Evolutionary conservation across 2,888 invertebrate genomes (phyloP).

Genomic region (Morpho helenor): DNA sequence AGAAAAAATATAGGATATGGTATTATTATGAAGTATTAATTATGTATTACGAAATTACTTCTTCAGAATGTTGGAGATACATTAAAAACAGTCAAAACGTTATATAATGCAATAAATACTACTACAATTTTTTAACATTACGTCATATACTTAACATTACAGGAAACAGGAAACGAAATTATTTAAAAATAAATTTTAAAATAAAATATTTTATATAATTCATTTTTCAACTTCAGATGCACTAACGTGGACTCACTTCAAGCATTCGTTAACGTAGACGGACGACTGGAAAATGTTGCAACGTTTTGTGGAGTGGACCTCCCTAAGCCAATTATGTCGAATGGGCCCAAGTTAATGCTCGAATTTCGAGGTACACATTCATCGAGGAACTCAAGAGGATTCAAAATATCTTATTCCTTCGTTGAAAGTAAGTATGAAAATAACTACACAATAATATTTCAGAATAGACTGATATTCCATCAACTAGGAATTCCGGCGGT

Average conservation of each 20-base stretch:
- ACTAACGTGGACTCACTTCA: conserved; percentile 88
- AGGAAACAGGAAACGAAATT: too few relatives aligned
- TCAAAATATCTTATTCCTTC: conserved; percentile 93
- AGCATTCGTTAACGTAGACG: conserved; percentile 90
- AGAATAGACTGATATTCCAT: not conserved
- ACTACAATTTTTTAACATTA: too few relatives aligned
- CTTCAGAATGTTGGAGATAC: too few relatives aligned
- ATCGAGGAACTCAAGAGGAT: conserved; percentile 90
- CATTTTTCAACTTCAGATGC: conserved; percentile 79
- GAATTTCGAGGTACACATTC: conserved; percentile 90
- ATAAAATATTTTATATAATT: conserved; percentile 17
- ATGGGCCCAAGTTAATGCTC: conserved; percentile 90
- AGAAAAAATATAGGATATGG: too few relatives aligned
- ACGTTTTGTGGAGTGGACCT: conserved; percentile 90
- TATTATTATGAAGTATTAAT: too few relatives aligned
- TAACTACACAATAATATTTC: not conserved
- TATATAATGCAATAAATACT: too few relatives aligned
- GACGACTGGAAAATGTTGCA: conserved; percentile 91
- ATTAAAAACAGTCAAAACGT: too few relatives aligned
- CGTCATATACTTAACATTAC: too few relatives aligned
- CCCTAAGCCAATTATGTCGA: conserved; percentile 96
- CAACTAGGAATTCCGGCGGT: not conserved
- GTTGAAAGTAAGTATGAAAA: conserved; percentile 87
- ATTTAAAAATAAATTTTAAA: not conserved
- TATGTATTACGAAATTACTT: too few relatives aligned